phyloP scores from a whole-genome alignment of 2,797 vertebrate genomes.

The Clarias pachynema region DNA sequence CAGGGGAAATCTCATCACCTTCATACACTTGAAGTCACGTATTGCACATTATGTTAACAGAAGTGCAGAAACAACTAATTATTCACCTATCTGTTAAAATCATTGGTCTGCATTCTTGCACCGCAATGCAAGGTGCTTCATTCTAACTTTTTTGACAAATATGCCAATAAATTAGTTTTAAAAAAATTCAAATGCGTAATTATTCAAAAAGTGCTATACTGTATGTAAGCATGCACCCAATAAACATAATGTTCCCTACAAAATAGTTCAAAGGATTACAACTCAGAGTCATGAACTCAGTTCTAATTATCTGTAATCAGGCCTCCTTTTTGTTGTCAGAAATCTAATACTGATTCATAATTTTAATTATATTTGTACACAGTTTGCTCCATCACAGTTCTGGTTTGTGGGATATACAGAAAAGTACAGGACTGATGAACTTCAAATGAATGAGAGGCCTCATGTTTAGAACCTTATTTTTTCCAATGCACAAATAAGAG shows the following conservation, averaged over 20 bases:
- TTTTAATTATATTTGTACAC: neutral
- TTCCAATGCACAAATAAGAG: neutral
- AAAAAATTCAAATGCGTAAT: neutral
- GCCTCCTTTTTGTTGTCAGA: neutral
- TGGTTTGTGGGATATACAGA: neutral
- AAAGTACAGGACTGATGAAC: neutral
- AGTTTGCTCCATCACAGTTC: neutral
- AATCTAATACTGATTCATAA: neutral
- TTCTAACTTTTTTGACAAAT: neutral
- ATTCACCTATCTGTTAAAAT: neutral
- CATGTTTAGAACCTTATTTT: neutral
- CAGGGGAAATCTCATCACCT: too few species aligned
- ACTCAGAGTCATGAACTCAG: neutral
- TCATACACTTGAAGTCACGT: too few species aligned
- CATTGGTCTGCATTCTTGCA: neutral
- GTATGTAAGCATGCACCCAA: neutral
- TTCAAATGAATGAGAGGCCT: neutral
- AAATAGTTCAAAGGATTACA: neutral
- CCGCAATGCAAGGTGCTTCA: neutral
- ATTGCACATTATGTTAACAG: neutral
- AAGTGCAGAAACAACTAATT: neutral
- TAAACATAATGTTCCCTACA: neutral
- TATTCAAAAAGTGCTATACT: neutral
- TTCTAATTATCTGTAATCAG: neutral
- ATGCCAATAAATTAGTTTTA: neutral